These are phyloP conservation scores for Garra rufa DNA, from an alignment of 2,113 vertebrate species.

Conservation along the genomic window DNA sequence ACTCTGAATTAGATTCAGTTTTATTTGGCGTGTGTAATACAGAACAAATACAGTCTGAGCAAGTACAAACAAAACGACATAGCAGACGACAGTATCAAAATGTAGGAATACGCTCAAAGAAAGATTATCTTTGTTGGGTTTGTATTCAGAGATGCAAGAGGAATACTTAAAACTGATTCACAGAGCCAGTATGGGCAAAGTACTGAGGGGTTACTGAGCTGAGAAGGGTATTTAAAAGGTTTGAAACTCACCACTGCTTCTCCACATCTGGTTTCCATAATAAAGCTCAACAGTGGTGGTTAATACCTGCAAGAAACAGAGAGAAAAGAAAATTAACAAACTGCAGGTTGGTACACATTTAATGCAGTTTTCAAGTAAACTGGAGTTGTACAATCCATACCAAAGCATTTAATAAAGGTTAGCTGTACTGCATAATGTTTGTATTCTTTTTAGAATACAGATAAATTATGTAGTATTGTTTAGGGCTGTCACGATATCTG, in stretches of 20 bases:
- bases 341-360: too few species aligned
- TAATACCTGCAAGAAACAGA: constrained; percentile 34
- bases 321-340: not conserved
- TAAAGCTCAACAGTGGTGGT: constrained; percentile 34
- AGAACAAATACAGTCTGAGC: constrained; percentile 10
- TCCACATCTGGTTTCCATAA: constrained; percentile 57
- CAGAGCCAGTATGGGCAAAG: not conserved
- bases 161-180: not conserved
- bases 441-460: too few species aligned
- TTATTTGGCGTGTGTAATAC: constrained; percentile 21
- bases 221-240: not conserved
- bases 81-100: constrained; percentile 2
- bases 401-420: too few species aligned
- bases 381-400: too few species aligned
- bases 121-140: not conserved
- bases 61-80: constrained; percentile 9
- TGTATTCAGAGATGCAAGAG: not conserved
- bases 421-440: too few species aligned
- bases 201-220: not conserved
- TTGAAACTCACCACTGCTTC: constrained; percentile 52
- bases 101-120: not conserved
- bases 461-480: too few species aligned
- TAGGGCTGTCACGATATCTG: too few species aligned
- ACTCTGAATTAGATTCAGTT: constrained; percentile 10
- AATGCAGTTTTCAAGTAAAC: too few species aligned